Conservation (phyloP, 2,797 vertebrate species). For the Darevskia nairensis region DNA sequence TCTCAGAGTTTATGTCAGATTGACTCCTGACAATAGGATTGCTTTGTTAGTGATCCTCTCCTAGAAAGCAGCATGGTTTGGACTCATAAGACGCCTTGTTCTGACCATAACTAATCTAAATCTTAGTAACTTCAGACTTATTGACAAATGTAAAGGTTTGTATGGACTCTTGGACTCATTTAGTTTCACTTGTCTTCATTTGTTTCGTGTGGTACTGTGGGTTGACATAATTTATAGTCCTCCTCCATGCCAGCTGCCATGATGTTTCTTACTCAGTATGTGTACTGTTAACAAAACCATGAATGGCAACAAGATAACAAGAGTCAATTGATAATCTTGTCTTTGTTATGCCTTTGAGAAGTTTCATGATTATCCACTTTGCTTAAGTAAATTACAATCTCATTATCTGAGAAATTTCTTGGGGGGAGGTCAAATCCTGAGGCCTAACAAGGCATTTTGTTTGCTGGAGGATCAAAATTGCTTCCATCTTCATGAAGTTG, state of each 20-base stretch:
- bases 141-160: background rate
- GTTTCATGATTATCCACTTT: constrained; percentile 12
- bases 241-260: constrained; percentile 12
- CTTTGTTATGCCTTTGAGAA: constrained; percentile 13
- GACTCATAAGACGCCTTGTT: background rate
- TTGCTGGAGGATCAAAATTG: background rate
- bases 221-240: constrained; percentile 18
- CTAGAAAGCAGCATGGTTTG: too few species aligned
- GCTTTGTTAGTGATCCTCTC: too few species aligned
- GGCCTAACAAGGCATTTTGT: background rate
- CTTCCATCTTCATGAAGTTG: background rate
- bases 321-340: constrained; percentile 14
- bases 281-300: constrained; percentile 7
- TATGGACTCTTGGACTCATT: background rate
- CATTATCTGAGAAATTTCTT: background rate
- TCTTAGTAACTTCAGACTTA: background rate
- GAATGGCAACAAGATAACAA: background rate
- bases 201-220: constrained; percentile 12
- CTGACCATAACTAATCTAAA: background rate
- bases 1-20: too few species aligned
- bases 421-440: constrained; percentile 1
- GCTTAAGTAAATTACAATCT: constrained; percentile 15
- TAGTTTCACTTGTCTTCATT: constrained; percentile 15
- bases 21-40: too few species aligned
- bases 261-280: constrained; percentile 24